Evolutionary conservation across 2,113 vertebrate genomes (phyloP).

Genomic region (Cyanocitta stelleri): DNA sequence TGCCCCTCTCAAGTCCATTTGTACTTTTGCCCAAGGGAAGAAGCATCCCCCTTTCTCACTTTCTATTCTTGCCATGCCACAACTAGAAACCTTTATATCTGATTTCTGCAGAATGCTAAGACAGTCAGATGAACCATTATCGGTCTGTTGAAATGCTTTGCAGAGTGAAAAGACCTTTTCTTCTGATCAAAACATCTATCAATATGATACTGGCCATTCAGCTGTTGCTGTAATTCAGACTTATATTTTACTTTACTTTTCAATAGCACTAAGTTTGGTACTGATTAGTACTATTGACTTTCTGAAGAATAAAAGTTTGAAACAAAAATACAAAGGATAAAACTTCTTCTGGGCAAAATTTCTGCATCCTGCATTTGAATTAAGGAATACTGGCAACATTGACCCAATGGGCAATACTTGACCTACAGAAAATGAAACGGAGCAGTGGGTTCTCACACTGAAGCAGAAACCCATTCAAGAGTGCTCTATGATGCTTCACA

Average conservation of each 20-base stretch:
- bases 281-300: background rate
- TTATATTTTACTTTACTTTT: background rate
- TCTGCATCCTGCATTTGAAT: background rate
- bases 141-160: background rate
- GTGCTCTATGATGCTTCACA: background rate
- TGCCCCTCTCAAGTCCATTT: background rate
- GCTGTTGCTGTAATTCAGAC: background rate
- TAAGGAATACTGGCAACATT: background rate
- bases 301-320: background rate
- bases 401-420: background rate
- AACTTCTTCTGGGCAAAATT: background rate
- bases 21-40: background rate
- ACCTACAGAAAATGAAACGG: background rate
- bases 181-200: background rate
- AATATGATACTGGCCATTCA: background rate
- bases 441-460: rapidly evolving
- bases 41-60: background rate
- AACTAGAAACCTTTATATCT: background rate
- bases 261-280: background rate
- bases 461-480: background rate
- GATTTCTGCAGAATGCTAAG: background rate
- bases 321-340: background rate
- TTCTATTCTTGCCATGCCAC: background rate
- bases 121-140: background rate
- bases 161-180: background rate